Base-by-base conservation (phyloP, 2,797 vertebrate species). In the Falco novaeseelandiae region DNA sequence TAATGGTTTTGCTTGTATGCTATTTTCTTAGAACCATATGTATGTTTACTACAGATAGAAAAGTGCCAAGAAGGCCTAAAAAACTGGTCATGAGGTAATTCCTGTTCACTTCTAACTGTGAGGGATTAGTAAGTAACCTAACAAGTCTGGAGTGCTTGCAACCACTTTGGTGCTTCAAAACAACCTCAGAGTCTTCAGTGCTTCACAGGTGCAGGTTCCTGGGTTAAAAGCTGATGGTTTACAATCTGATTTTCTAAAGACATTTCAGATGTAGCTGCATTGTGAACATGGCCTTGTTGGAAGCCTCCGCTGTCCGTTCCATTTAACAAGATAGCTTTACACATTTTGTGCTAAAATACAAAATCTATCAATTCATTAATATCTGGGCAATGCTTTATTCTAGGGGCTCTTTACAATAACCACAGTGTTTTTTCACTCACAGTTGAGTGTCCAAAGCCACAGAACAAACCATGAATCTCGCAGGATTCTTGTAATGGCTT, bases 391-490 rank as follows among this genome's bases (percentile, higher is more conserved):
- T 10, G 49, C n/a, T 51, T 71, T 49, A 11, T 82, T 54, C 46
- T 1, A 2, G 46, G 49, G 61, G 42, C 58, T 78, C 69, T 25
- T 32, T 49, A 44, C 62, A 21, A 6, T 11, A 42, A 5, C 51
- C 18, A 46, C 13, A 2, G 63, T 10, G 29, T 8, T 92, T 78
- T 55, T 52, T 23, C 32, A 32, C 55, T 79, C 76, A 0, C 59
- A 14, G 72, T 5, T 3, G 25, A 95, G 93, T 20, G 63, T 83
- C 93, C 94, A 77, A 36, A 95, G 76, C 90, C 94, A 59, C 90
- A 59, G 77, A 92, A 51, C 71, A 78, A 71, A 48, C 77, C 92
- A 96, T 93, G 95, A 96, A 96, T 96, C 97, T 95, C 80, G 1
- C 70, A n/a, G 76, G 92, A 58, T 83, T 62, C 87, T 66, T 32